Conservation (phyloP, 2,888 invertebrate species). For the Eumerus sabulonum region DNA sequence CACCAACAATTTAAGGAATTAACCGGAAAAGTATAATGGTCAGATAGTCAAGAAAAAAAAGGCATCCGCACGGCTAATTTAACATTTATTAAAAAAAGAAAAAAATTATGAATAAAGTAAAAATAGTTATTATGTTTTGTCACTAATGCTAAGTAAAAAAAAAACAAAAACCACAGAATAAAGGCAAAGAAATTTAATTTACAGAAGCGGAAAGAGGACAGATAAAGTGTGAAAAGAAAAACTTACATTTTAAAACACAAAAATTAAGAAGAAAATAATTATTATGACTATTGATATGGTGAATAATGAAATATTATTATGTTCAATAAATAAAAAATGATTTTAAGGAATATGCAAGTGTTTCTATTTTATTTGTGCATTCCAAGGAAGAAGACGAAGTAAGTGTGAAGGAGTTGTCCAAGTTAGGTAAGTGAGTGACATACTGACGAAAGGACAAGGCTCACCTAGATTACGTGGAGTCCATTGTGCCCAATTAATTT, state of each 20-base stretch:
- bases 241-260: conserved; percentile 62
- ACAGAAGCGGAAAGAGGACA: conserved; percentile 22
- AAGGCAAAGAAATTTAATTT: conserved; percentile 34
- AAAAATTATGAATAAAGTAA: conserved; percentile 61
- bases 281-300: conserved; percentile 68
- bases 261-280: conserved; percentile 53
- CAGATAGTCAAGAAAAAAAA: conserved; percentile 22
- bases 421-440: no score
- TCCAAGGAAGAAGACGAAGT: not conserved
- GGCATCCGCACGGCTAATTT: conserved; percentile 55
- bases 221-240: conserved; percentile 42
- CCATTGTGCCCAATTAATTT: no score
- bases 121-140: conserved; percentile 70
- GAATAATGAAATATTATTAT: conserved; percentile 73
- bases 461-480: no score
- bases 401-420: not conserved
- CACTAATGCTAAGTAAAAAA: conserved; percentile 68
- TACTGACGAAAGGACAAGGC: no score
- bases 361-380: conserved; percentile 4
- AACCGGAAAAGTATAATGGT: no score
- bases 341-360: conserved; percentile 60
- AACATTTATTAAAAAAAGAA: conserved; percentile 27
- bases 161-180: conserved; percentile 38
- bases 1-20: conserved; percentile 38
- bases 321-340: conserved; percentile 77